Evolutionary conservation across 2,888 invertebrate species (phyloP).

Genomic region (Troides aeacus): DNA sequence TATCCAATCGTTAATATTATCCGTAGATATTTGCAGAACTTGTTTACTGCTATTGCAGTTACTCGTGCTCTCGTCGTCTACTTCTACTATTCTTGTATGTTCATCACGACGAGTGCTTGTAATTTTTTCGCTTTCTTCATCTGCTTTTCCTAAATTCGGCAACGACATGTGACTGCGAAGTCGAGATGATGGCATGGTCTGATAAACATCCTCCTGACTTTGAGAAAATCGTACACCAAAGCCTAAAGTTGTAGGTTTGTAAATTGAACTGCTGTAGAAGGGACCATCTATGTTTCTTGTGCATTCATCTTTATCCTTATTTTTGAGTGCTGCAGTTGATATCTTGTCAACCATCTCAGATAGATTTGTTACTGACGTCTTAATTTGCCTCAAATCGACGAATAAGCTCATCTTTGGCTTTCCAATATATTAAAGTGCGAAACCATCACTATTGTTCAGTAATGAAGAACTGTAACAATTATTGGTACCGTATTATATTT

Average conservation of each 20-base stretch:
- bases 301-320: conserved; percentile 48
- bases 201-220: conserved; percentile 71
- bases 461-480: conserved; percentile 13
- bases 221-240: conserved; percentile 72
- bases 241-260: conserved; percentile 68
- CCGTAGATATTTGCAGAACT: conserved; percentile 56
- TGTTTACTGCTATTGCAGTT: conserved; percentile 44
- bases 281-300: conserved; percentile 53
- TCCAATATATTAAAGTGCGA: conserved; percentile 32
- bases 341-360: conserved; percentile 76
- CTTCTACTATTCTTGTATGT: conserved; percentile 63
- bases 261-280: conserved; percentile 58
- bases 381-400: conserved; percentile 74
- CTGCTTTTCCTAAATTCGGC: conserved; percentile 69
- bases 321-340: conserved; percentile 58
- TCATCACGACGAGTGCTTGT: conserved; percentile 46
- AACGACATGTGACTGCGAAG: conserved; percentile 74
- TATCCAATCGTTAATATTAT: conserved; percentile 68
- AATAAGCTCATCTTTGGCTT: conserved; percentile 67
- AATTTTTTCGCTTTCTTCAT: conserved; percentile 52
- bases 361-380: conserved; percentile 71
- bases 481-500: background rate
- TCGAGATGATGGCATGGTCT: conserved; percentile 70
- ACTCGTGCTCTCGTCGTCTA: conserved; percentile 59
- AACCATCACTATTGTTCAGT: background rate